Evolutionary conservation across 2,888 invertebrate genomes (phyloP).

Genomic region (Papilio elwesi): DNA sequence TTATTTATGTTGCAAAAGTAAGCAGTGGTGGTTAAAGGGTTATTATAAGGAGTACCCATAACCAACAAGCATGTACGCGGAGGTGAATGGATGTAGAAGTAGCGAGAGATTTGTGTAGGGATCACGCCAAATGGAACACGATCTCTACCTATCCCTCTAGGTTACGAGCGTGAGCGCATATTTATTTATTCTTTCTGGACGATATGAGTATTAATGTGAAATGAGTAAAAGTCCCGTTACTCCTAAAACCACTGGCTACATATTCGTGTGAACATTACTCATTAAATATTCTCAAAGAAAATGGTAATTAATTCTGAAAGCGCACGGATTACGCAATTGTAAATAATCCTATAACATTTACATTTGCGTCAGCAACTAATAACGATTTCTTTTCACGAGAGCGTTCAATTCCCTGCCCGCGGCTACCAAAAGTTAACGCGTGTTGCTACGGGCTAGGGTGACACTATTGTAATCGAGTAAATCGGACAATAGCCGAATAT

Average conservation of each 20-base stretch:
- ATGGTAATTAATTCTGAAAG: conserved; percentile 8
- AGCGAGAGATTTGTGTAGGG: too few species aligned
- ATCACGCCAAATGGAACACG: too few species aligned
- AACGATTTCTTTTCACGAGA: conserved; percentile 35
- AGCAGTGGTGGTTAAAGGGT: too few species aligned
- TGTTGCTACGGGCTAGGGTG: conserved; percentile 24
- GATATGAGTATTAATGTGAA: too few species aligned
- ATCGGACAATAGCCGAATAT: not conserved
- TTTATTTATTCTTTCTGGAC: too few species aligned
- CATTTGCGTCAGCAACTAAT: conserved; percentile 38
- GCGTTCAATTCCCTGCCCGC: conserved; percentile 32
- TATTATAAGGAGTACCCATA: too few species aligned
- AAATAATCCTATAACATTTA: conserved; percentile 30
- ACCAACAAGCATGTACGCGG: too few species aligned
- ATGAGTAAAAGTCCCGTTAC: not conserved
- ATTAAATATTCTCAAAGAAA: not conserved
- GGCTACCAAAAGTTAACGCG: conserved; percentile 26
- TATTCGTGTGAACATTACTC: conserved; percentile 4
- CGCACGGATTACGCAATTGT: conserved; percentile 11
- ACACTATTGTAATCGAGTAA: not conserved
- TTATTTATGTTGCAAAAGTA: too few species aligned
- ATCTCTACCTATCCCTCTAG: too few species aligned
- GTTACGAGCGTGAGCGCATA: too few species aligned
- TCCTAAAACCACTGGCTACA: not conserved
- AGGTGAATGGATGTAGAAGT: too few species aligned